Evolutionary conservation across 2,888 invertebrate genomes (phyloP).

Genomic region (Melanotus villosus): DNA sequence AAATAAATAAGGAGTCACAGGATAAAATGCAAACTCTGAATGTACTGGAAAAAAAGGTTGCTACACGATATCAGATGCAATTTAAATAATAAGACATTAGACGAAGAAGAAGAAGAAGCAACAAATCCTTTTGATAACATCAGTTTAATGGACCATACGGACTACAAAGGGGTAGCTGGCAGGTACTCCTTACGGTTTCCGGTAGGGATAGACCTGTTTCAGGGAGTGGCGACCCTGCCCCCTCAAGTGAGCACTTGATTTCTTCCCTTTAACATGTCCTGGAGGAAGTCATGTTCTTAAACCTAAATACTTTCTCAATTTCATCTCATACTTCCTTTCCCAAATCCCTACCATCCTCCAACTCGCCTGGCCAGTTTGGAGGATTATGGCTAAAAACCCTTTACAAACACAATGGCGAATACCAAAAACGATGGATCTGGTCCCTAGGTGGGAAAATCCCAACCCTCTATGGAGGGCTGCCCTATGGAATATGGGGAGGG

Average conservation of each 20-base stretch:
- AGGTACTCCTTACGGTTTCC: background rate
- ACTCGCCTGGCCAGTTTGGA: background rate
- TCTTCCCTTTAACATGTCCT: background rate
- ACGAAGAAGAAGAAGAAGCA: too few species aligned
- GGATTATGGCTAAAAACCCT: background rate
- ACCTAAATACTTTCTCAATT: background rate
- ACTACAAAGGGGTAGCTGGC: background rate
- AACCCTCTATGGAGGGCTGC: background rate
- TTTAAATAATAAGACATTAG: too few species aligned
- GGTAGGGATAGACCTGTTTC: background rate
- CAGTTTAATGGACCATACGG: too few species aligned
- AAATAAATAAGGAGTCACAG: too few species aligned
- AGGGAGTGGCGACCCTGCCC: background rate
- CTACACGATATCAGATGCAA: too few species aligned
- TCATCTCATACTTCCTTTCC: background rate
- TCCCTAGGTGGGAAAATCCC: background rate
- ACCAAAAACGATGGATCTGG: background rate
- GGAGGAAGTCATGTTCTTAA: background rate
- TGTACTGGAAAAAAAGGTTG: too few species aligned
- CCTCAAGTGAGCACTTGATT: background rate
- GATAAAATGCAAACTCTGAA: too few species aligned
- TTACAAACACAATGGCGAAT: background rate
- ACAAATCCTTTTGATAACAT: too few species aligned
- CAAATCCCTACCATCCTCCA: slow-evolving; percentile 1
- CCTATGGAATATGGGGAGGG: background rate